Conservation (phyloP, 1,140 invertebrate species). For the Ridgeia piscesae region DNA sequence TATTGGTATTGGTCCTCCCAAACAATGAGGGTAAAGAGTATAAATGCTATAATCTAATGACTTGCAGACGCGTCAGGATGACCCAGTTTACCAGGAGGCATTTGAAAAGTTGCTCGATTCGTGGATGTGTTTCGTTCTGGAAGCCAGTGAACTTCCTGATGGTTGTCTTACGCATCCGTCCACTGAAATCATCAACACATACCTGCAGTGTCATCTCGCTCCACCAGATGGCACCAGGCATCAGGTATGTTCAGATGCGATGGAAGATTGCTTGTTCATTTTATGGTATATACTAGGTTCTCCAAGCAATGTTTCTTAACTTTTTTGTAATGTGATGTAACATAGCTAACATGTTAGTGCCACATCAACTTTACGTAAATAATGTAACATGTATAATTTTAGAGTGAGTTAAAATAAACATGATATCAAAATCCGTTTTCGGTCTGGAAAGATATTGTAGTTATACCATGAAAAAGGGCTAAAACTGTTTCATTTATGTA, state of each 20-base stretch:
- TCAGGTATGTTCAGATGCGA: conserved; percentile 51
- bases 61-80: conserved; percentile 61
- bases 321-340: not conserved
- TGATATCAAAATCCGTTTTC: too few relatives aligned
- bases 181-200: conserved; percentile 73
- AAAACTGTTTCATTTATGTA: too few relatives aligned
- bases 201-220: conserved; percentile 78
- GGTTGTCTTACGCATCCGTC: conserved; percentile 61
- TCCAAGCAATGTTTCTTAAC: not conserved
- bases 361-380: not conserved
- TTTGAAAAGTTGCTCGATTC: conserved; percentile 79
- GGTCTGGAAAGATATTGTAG: too few relatives aligned
- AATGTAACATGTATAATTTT: too few relatives aligned
- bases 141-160: conserved; percentile 62
- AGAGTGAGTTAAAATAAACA: too few relatives aligned
- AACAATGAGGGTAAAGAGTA: conserved; percentile 18
- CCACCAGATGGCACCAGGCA: conserved; percentile 76
- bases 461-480: too few relatives aligned
- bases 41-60: conserved; percentile 7
- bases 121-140: conserved; percentile 72
- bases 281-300: not conserved
- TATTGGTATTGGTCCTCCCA: too few relatives aligned
- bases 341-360: not conserved
- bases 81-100: conserved; percentile 74
- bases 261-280: conserved; percentile 33